phyloP scores from a whole-genome alignment of 1,140 invertebrate species.

The Trissolcus basalis region DNA sequence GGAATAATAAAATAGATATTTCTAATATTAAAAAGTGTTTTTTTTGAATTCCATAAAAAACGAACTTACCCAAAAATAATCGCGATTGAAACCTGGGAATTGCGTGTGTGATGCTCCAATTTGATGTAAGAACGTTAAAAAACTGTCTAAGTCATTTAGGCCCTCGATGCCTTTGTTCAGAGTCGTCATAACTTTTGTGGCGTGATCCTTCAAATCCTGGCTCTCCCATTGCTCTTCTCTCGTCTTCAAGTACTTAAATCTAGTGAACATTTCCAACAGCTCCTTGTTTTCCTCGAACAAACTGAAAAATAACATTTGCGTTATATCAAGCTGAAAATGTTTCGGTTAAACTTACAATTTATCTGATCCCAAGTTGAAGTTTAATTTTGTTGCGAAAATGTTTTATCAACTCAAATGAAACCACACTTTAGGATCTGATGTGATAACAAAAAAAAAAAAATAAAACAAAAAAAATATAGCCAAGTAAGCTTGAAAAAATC shows the following conservation, averaged over 20 bases:
- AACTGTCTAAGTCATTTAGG: slow-evolving; percentile 88
- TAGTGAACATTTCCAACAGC: slow-evolving; percentile 86
- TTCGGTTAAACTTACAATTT: no score
- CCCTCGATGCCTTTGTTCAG: slow-evolving; percentile 90
- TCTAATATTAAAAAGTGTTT: no score
- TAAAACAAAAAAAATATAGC: no score
- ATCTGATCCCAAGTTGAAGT: no score
- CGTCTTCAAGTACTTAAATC: slow-evolving; percentile 86
- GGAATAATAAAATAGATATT: no score
- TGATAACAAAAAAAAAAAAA: no score
- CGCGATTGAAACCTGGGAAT: slow-evolving; percentile 89
- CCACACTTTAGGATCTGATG: no score
- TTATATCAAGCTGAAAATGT: background rate
- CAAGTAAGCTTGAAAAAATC: no score
- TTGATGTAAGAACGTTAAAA: slow-evolving; percentile 88
- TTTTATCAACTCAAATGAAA: no score
- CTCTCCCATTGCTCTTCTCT: slow-evolving; percentile 87
- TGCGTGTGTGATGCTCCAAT: slow-evolving; percentile 88
- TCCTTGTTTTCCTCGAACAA: slow-evolving; percentile 92
- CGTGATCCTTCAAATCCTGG: slow-evolving; percentile 89
- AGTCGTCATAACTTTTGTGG: slow-evolving; percentile 91
- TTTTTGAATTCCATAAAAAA: background rate
- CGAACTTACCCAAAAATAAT: slow-evolving; percentile 89
- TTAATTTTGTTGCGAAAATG: no score
- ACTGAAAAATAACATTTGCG: slow-evolving; percentile 75